Evolutionary conservation across 1,140 invertebrate genomes (phyloP), one percentile per base, ranked within the genome.

Genomic region (Wiebesia pumilae): DNA sequence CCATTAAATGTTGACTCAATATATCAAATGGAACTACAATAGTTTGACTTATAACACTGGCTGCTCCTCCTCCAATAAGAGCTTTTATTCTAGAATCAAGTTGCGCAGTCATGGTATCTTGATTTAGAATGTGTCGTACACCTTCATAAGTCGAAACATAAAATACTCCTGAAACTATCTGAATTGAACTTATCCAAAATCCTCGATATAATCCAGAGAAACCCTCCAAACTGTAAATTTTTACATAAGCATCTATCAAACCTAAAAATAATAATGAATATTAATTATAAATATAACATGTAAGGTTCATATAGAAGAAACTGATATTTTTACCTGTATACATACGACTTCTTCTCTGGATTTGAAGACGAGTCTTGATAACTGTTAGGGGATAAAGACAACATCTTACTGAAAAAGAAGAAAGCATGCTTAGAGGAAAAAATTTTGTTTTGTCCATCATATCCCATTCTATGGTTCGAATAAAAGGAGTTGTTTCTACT

Each of bases 371-470:
- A 2, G 99, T 99, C 93, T 99, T 99, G 65, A 99, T 97, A n/a
- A 99, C 95, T 54, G 98, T 99, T 87, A 99, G 94, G 0, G 99
- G 99, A 94, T 99, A 99, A 3, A 99, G 95, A 80, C 98, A 95
- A 91, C 97, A 97, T 77, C 99, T 95, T 65, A 99, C 96, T 89
- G 96, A 95, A 91, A 99, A 97, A 4, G 97, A 97, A 90, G 96
- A 96, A 2, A 98, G 93, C 94, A 99, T 97, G 78, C 98, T 99
- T 65, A 99, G 93, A 6, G 98, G 98, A 91, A 96, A 98, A 95
- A 97, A 98, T 95, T 96, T 98, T 35, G 95, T 96, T 90, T 99
- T 99, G 93, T 99, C 97, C 97, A 99, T 98, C 98, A 99, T 99
- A 86, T 99, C 95, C 97, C 98, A 99, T 94, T 99, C 98, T 88